Evolutionary conservation across 2,888 invertebrate genomes (phyloP).

Genomic region (Diarsia brunnea): DNA sequence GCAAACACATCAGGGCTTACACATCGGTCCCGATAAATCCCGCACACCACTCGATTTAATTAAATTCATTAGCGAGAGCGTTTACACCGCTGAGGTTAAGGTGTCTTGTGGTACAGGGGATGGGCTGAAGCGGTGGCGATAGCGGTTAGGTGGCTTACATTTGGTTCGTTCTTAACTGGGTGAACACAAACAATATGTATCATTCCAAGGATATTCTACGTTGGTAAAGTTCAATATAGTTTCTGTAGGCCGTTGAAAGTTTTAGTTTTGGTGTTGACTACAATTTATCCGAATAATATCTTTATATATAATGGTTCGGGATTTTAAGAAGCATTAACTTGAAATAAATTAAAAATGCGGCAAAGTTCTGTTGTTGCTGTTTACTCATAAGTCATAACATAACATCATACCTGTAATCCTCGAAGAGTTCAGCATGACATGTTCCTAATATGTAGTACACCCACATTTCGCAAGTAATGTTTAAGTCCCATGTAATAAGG

Average conservation of each 20-base stretch:
- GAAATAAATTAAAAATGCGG: background rate
- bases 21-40: constrained; percentile 63
- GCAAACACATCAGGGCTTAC: constrained; percentile 50
- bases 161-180: background rate
- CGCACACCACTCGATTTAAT: constrained; percentile 77
- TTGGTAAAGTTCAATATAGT: background rate
- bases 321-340: background rate
- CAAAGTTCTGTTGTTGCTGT: background rate
- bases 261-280: background rate
- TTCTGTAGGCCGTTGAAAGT: background rate
- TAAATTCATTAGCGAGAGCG: constrained; percentile 78
- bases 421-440: too few species aligned
- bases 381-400: background rate
- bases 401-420: too few species aligned
- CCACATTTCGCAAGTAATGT: too few species aligned
- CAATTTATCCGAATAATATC: background rate
- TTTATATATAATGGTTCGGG: background rate
- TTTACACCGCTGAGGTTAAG: constrained; percentile 68
- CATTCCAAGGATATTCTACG: background rate
- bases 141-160: background rate
- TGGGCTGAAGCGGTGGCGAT: constrained; percentile 17
- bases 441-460: too few species aligned
- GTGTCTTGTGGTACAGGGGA: constrained; percentile 41
- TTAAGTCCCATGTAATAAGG: too few species aligned
- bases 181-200: background rate